Percentiles rank a stretch among this genome's conserved stretches.
These are phyloP conservation scores for Lypha dubia DNA, from an alignment of 2,888 invertebrate species.

Conservation along the genomic window DNA sequence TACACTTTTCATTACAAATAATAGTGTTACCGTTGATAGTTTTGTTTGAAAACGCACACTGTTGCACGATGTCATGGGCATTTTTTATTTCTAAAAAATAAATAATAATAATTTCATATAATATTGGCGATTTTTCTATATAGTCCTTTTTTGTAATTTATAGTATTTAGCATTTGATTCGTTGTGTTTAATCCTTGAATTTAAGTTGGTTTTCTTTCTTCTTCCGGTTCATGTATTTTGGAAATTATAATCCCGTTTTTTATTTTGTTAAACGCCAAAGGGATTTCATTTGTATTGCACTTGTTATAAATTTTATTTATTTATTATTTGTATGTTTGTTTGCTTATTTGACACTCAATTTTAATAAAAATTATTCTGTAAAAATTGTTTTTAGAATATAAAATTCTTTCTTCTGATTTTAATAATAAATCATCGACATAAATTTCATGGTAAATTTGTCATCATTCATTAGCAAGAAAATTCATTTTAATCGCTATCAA, in stretches of 20 bases:
- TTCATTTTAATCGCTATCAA: slow-evolving; percentile 77
- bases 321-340: slow-evolving; percentile 6
- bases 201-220: slow-evolving; percentile 67
- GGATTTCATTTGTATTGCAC: slow-evolving; percentile 44
- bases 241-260: slow-evolving; percentile 19
- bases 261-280: too few species aligned
- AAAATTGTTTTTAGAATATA: not conserved
- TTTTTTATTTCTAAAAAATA: not conserved
- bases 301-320: slow-evolving; percentile 22
- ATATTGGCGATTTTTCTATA: slow-evolving; percentile 40
- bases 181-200: slow-evolving; percentile 56
- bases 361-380: slow-evolving; percentile 20
- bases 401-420: slow-evolving; percentile 19
- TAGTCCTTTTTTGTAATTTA: slow-evolving; percentile 6
- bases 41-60: slow-evolving; percentile 30
- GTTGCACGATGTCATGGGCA: not conserved
- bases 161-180: slow-evolving; percentile 57
- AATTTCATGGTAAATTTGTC: slow-evolving; percentile 78
- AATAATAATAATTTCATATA: slow-evolving; percentile 13
- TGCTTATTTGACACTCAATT: slow-evolving; percentile 35
- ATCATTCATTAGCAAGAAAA: slow-evolving; percentile 76
- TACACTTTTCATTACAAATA: slow-evolving; percentile 65
- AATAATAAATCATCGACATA: slow-evolving; percentile 59
- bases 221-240: slow-evolving; percentile 64
- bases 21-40: slow-evolving; percentile 33